Evolutionary conservation across 2,797 vertebrate species (phyloP).

Genomic region (Pteronotus mesoamericanus): DNA sequence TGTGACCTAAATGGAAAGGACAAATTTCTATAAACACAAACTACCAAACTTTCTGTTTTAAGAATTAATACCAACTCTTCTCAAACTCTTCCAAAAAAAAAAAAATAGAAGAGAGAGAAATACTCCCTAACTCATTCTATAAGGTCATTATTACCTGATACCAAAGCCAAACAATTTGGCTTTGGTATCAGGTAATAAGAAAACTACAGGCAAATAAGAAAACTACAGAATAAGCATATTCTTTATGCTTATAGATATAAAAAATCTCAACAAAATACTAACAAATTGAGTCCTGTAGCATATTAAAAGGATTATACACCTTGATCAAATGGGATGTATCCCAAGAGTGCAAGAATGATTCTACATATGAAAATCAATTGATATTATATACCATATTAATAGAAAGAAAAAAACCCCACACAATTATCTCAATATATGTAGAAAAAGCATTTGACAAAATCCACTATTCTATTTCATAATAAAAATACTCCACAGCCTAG

Average conservation of each 20-base stretch:
- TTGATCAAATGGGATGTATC: neutral
- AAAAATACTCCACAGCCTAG: neutral
- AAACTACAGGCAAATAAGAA: neutral
- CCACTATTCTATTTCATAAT: neutral
- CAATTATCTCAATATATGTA: neutral
- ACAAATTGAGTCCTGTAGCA: neutral
- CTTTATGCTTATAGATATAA: neutral
- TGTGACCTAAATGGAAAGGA: neutral
- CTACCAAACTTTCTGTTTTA: neutral
- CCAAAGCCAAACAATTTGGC: neutral
- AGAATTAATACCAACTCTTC: neutral
- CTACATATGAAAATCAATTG: neutral
- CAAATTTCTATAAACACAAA: neutral
- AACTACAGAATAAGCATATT: neutral
- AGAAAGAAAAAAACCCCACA: neutral
- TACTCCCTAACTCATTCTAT: neutral
- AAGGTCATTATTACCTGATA: neutral
- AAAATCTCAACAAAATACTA: neutral
- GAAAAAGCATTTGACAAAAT: slow-evolving; percentile 3
- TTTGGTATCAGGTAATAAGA: too few relatives aligned
- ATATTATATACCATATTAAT: neutral
- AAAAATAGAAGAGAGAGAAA: neutral
- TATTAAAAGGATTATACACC: neutral
- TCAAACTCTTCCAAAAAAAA: neutral
- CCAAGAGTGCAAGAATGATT: neutral